Percentiles rank a stretch among this genome's conserved stretches.
Evolutionary conservation across 2,888 invertebrate genomes (phyloP).

Genomic region (Ferdinandea cuprea): DNA sequence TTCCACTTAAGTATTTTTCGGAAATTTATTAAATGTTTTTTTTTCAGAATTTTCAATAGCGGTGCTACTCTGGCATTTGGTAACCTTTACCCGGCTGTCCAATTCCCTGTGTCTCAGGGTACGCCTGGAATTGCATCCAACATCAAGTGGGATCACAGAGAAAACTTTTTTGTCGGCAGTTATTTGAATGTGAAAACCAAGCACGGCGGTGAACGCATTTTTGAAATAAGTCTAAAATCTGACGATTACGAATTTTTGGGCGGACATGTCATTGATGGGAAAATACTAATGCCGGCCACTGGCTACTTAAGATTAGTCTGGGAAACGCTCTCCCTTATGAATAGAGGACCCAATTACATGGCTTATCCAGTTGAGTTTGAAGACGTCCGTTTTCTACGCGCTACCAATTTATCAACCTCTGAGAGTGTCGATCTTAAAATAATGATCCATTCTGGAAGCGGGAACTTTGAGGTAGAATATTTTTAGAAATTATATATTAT

Average conservation of each 20-base stretch:
- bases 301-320: slow-evolving; percentile 95
- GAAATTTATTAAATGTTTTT: too few relatives aligned
- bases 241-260: slow-evolving; percentile 89
- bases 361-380: slow-evolving; percentile 94
- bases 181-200: slow-evolving; percentile 84
- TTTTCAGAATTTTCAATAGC: too few relatives aligned
- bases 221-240: slow-evolving; percentile 90
- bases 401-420: slow-evolving; percentile 93
- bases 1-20: too few relatives aligned
- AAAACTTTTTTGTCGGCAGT: slow-evolving; percentile 93
- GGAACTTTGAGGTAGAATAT: slow-evolving; percentile 87
- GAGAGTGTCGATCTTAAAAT: slow-evolving; percentile 84
- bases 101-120: slow-evolving; percentile 94
- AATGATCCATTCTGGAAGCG: slow-evolving; percentile 86
- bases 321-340: slow-evolving; percentile 93
- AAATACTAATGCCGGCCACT: slow-evolving; percentile 96
- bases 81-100: slow-evolving; percentile 89
- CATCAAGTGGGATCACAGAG: slow-evolving; percentile 96
- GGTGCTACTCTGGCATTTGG: too few relatives aligned
- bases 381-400: slow-evolving; percentile 94
- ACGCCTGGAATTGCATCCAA: slow-evolving; percentile 95
- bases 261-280: slow-evolving; percentile 96
- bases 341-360: slow-evolving; percentile 87
- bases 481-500: slow-evolving; percentile 82
- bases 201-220: slow-evolving; percentile 89